Evolutionary conservation across 2,797 vertebrate species (phyloP).

Genomic region (Gobio occitaniae): DNA sequence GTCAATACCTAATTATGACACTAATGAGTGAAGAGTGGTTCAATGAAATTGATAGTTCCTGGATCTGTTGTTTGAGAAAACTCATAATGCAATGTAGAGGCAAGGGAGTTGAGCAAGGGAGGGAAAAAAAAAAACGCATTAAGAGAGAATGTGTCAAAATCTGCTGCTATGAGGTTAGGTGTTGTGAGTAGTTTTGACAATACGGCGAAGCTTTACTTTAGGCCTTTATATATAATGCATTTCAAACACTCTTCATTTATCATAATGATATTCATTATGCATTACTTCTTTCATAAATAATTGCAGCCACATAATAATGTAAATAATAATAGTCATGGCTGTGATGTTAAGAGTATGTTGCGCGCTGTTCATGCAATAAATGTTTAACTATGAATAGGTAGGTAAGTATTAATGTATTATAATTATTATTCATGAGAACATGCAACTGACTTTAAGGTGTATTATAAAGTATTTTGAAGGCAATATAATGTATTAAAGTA

Average conservation of each 20-base stretch:
- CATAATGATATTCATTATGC: not conserved
- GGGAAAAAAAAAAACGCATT: not conserved
- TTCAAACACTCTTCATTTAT: not conserved
- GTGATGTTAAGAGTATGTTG: not conserved
- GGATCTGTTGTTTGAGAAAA: constrained; percentile 20
- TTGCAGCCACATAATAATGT: not conserved
- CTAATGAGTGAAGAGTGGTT: constrained; percentile 36
- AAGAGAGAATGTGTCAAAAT: not conserved
- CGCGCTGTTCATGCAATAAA: not conserved
- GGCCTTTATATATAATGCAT: not conserved
- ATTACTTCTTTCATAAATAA: not conserved
- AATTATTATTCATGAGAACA: not conserved
- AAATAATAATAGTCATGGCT: not conserved
- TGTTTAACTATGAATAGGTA: not conserved
- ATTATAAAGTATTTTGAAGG: not conserved
- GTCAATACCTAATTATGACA: constrained; percentile 51
- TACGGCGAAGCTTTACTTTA: not conserved
- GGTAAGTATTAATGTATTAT: not conserved
- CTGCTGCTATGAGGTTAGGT: not conserved
- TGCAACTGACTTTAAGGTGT: not conserved
- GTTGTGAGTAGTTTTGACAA: not conserved
- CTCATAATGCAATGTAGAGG: not conserved
- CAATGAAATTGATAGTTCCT: constrained; percentile 25
- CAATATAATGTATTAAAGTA: not conserved
- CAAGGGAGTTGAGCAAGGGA: not conserved